Percentiles rank a stretch among this genome's conserved stretches.
phyloP scores from a whole-genome alignment of 2,888 invertebrate genomes.

The Andrena minutula region DNA sequence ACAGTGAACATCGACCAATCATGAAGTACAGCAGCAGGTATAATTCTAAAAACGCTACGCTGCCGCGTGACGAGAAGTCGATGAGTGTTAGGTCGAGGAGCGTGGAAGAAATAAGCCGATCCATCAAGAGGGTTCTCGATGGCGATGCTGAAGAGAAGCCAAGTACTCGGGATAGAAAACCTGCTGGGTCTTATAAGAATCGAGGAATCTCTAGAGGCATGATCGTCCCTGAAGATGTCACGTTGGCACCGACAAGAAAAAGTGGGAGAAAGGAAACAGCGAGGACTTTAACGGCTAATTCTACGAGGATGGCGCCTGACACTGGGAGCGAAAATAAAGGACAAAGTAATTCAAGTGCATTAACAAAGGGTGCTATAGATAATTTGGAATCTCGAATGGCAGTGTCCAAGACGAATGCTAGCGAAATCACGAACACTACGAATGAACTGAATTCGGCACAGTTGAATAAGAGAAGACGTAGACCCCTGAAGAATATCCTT shows the following conservation, averaged over 20 bases:
- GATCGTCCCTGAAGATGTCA: constrained; percentile 56
- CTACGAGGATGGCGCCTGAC: neutral
- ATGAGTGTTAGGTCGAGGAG: neutral
- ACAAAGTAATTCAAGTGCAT: neutral
- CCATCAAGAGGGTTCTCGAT: constrained; percentile 33
- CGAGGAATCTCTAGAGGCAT: constrained; percentile 42
- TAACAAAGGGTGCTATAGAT: constrained; percentile 8
- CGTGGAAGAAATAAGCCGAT: constrained; percentile 44
- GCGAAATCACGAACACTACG: neutral
- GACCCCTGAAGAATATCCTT: constrained; percentile 28
- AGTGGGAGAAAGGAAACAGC: neutral
- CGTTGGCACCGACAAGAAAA: constrained; percentile 29
- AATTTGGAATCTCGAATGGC: neutral
- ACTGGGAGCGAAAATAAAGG: neutral
- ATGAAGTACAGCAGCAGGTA: constrained; percentile 76
- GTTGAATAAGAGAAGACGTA: constrained; percentile 31
- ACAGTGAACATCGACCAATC: constrained; percentile 65
- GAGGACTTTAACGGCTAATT: neutral
- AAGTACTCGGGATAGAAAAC: neutral
- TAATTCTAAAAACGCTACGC: constrained; percentile 34
- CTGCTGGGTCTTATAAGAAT: neutral
- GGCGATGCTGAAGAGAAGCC: constrained; percentile 4
- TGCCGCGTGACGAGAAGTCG: constrained; percentile 1
- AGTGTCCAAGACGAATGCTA: neutral
- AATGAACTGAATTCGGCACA: neutral